A percentile compares a stretch with the other conserved stretches of the same genome.
Conservation (phyloP, 2,888 invertebrate genomes). For the Brachynemurus nebulosus region DNA sequence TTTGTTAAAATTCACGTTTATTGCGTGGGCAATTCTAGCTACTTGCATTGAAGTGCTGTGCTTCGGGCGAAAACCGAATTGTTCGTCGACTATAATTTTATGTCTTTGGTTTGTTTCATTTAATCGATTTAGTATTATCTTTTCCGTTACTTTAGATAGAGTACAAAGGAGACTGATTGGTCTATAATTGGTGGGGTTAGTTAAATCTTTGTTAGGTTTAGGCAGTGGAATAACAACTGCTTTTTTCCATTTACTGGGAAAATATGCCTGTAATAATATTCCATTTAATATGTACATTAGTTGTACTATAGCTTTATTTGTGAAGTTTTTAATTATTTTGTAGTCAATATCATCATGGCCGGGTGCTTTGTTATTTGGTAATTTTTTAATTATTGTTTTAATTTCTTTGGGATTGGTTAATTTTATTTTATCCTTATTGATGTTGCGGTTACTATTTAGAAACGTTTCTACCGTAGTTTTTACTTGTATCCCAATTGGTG, state of each 20-base stretch:
- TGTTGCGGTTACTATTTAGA: not conserved
- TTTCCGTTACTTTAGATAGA: constrained; percentile 19
- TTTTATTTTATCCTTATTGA: not conserved
- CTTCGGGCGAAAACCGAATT: constrained; percentile 23
- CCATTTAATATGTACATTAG: constrained; percentile 16
- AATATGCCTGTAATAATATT: constrained; percentile 13
- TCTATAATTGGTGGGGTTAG: constrained; percentile 16
- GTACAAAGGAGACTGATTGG: constrained; percentile 13
- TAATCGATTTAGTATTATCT: constrained; percentile 15
- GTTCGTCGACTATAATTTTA: constrained; percentile 14
- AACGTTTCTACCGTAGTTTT: not conserved
- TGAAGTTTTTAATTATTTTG: constrained; percentile 17
- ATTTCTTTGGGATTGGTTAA: constrained; percentile 13
- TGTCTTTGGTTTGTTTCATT: constrained; percentile 14
- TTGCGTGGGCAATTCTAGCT: constrained; percentile 20
- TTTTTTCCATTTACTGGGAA: constrained; percentile 17
- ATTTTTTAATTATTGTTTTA: constrained; percentile 10
- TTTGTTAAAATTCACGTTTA: constrained; percentile 20
- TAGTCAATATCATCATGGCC: constrained; percentile 16
- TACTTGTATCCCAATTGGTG: not conserved
- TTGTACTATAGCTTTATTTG: constrained; percentile 15
- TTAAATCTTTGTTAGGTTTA: constrained; percentile 17
- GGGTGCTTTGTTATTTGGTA: constrained; percentile 15
- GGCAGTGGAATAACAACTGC: constrained; percentile 16
- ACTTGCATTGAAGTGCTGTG: constrained; percentile 23